Base-by-base conservation (phyloP, 1,140 invertebrate genomes). In the Monochamus saltuarius region DNA sequence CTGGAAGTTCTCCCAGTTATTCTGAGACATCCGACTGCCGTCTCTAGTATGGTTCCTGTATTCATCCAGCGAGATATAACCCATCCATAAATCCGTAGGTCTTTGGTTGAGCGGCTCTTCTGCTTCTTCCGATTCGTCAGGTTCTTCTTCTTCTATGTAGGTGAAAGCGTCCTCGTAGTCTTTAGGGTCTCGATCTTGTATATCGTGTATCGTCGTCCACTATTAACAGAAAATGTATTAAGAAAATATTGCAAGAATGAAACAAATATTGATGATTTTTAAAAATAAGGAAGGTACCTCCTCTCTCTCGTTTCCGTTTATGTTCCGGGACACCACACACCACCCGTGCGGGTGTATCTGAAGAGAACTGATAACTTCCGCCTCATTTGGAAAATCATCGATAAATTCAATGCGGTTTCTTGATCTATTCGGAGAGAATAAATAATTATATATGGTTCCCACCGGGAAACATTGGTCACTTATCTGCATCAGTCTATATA, bases 181-280 rank as follows among this genome's bases (percentile, higher is more conserved):
- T 58, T 76, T 77, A 0, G 74, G 64, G 36, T 83, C 80, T n/a
- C 78, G 72, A 38, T 87, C 83, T 77, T 94, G 92, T 55, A 97
- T 94, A 73, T 96, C 93, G 77, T 97, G 94, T 17, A 97, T 85
- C 75, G 92, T 94, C 2, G 92, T 95, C 91, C 91, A 96, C 88
- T 91, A 75, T 16, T 78, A 76, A 46, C 65, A 62, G 61, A 52
- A 56, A 45, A 17, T 22, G 38, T 53, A 0, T n/a, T n/a, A n/a
- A n/a, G n/a, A n/a, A n/a, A n/a, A n/a, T n/a, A n/a, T n/a, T n/a
- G n/a, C n/a, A n/a, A n/a, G n/a, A n/a, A n/a, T n/a, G n/a, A n/a
- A n/a, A n/a, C n/a, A n/a, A n/a, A n/a, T n/a, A n/a, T n/a, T n/a
- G n/a, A n/a, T n/a, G n/a, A n/a, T n/a, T n/a, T n/a, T n/a, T n/a